Base-by-base conservation (phyloP, 1,140 invertebrate species). In the Goniozus legneri region DNA sequence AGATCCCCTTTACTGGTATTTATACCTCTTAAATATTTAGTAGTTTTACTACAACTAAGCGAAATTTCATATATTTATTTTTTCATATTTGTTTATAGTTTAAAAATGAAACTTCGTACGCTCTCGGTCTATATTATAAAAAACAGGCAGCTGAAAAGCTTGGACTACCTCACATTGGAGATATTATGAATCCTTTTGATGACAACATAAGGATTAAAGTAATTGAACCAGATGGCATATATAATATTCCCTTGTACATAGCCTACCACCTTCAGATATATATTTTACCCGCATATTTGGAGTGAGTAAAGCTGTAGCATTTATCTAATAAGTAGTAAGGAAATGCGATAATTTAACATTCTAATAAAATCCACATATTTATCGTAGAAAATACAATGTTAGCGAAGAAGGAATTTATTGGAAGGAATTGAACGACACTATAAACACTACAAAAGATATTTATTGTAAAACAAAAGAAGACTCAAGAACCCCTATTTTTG, bases 201-300 rank as follows among this genome's bases (percentile, higher is more conserved):
- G 84, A 88, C 19, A 84, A 83, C 33, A 82, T 87, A 69, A 79
- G 85, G 44, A 79, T 92, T 42, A 76, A 81, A 1, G 83, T 88
- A 14, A 69, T 92, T 8, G 85, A 87, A 55, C 83, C 87, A 1
- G 83, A 86, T 51, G 82, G 88, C 50, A 79, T 79, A 1, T 91
- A 84, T 62, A 83, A 85, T 56, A 80, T 92, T 32, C 90, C 90
- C 12, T 70, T 92, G 15, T 83, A 84, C 56, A 81, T 91, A 16
- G 88, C 89, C 3, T 91, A 90, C 65, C 86, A 91, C 62, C 90
- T 86, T 63, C 82, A 84, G 48, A 71, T 92, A 16, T 85, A 83
- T 62, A 64, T 91, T 21, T 77, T 85, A 55, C 89, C 89, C n/a
- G 80, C 84, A 16, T 83, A 87, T 58, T 76, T 81, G n/a, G 81